Evolutionary conservation across 2,888 invertebrate genomes (phyloP), one percentile per base, ranked within the genome.

Genomic region (Alviniconcha strummeri): DNA sequence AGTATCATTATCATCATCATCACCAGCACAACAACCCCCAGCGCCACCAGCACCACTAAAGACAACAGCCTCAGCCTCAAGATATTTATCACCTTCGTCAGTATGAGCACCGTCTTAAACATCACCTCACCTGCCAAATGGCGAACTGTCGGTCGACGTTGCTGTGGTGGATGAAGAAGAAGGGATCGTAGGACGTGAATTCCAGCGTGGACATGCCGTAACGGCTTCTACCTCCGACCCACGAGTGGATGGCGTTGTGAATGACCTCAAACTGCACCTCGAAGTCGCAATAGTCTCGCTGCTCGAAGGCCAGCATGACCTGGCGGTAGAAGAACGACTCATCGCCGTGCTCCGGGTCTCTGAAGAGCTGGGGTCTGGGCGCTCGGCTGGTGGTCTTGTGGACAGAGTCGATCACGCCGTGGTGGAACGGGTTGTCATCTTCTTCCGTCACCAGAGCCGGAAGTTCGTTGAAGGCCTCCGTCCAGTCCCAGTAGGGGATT

Each of bases 221-320:
- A 5, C 81, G 80, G 56, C 83, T 83, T 52, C 60, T 78, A 17
- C 88, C 88, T 4, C 88, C 88, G 6, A 88, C 60, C 77, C 83
- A 84, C 64, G 84, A 85, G 83, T 88, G 88, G 74, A 88, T 81
- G 72, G 84, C 86, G 84, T 88, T 87, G 81, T 88, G 88, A 5
- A 84, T 77, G 7, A 88, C 84, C 81, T 88, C 88, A 69, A 80
- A 86, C 85, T 88, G 88, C 74, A 88, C 86, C 77, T 86, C 86
- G 83, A 88, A 88, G 80, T 86, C 86, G 69, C 88, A 87, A 71
- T 85, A 87, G 83, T 88, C 86, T 1, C 85, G 85, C 85, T 88
- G 88, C 71, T 86, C 88, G 54, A 87, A 81, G n/a, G 87, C 85
- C 17, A 86, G 83, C 72, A 86, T 71, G 52, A 83, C 75, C 81